A percentile compares a stretch with the other conserved stretches of the same genome.
Conservation (phyloP, 1,140 invertebrate genomes). For the Gonioctena quinquepunctata region DNA sequence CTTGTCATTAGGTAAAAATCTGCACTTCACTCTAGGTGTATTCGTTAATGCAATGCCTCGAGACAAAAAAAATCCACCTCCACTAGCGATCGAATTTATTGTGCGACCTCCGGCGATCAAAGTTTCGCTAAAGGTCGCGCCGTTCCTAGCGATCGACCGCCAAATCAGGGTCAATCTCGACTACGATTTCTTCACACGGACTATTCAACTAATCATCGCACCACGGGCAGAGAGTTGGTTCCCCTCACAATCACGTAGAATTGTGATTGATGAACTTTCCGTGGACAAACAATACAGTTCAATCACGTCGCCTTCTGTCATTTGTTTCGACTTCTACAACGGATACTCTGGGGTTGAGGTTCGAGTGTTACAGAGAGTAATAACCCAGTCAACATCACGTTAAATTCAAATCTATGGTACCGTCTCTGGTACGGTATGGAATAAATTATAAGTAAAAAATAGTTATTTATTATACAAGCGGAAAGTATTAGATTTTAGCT, state of each 20-base stretch:
- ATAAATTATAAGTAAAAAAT: too few species aligned
- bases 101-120: not conserved
- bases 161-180: slow-evolving; percentile 8
- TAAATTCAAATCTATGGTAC: too few species aligned
- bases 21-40: too few species aligned
- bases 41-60: not conserved
- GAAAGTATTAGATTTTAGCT: too few species aligned
- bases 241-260: not conserved
- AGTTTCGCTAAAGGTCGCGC: not conserved
- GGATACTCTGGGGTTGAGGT: too few species aligned
- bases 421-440: too few species aligned
- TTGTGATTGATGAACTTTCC: not conserved
- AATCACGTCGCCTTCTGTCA: not conserved
- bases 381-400: too few species aligned
- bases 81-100: not conserved
- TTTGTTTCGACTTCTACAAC: too few species aligned
- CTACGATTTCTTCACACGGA: not conserved
- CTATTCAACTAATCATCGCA: too few species aligned
- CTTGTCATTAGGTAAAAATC: too few species aligned
- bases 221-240: not conserved
- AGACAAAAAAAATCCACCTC: not conserved
- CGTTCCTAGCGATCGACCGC: slow-evolving; percentile 2
- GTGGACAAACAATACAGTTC: not conserved
- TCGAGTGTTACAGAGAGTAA: too few species aligned
- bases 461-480: too few species aligned